These are phyloP conservation scores for Mizuhopecten yessoensis DNA, from an alignment of 1,140 invertebrate genomes.

Conservation along the genomic window DNA sequence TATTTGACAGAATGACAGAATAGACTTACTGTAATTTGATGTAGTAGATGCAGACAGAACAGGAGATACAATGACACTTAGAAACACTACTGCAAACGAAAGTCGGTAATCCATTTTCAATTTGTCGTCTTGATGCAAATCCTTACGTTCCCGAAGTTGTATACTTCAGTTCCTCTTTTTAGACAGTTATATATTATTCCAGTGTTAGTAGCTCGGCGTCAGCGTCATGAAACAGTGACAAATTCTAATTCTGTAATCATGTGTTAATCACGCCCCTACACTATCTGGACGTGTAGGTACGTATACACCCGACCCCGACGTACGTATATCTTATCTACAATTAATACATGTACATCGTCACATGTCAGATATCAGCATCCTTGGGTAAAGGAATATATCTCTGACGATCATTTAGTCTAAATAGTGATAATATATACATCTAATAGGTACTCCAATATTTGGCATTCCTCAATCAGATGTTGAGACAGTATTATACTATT, in stretches of 20 bases:
- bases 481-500: no score
- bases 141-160: background rate
- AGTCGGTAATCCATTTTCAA: conserved; percentile 11
- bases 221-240: background rate
- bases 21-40: background rate
- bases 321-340: background rate
- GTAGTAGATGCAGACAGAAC: background rate
- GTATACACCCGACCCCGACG: no score
- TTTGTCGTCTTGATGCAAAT: background rate
- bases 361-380: no score
- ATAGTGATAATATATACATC: no score
- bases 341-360: background rate
- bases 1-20: no score
- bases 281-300: background rate
- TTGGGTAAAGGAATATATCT: no score
- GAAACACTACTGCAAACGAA: background rate
- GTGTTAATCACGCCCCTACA: background rate
- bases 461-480: no score
- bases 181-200: background rate
- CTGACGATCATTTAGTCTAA: no score
- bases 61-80: background rate
- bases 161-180: background rate
- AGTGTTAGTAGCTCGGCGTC: background rate
- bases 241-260: background rate
- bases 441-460: no score